phyloP scores from a whole-genome alignment of 2,797 vertebrate genomes.

The Mormyrus hasselquistii region DNA sequence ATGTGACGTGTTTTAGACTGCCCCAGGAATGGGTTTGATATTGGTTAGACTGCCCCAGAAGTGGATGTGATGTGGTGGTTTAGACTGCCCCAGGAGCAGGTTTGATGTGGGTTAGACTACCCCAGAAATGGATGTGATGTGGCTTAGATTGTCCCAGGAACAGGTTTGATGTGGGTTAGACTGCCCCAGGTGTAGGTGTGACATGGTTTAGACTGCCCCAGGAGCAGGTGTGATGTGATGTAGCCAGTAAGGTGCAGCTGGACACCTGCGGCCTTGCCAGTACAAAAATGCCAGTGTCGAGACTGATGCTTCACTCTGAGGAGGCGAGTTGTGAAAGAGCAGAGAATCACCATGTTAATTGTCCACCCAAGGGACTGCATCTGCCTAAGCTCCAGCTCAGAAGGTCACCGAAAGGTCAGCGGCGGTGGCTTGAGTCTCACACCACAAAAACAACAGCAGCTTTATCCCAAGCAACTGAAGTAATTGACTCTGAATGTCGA shows the following conservation, averaged over 20 bases:
- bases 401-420: conserved; percentile 41
- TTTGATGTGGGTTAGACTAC: background rate
- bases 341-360: conserved; percentile 31
- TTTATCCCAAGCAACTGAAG: conserved; percentile 35
- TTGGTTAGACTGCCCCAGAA: background rate
- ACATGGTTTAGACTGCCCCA: background rate
- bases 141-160: background rate
- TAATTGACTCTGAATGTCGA: conserved; percentile 45
- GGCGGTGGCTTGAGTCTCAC: conserved; percentile 31
- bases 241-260: background rate
- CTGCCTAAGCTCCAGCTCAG: conserved; percentile 16
- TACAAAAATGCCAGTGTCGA: background rate
- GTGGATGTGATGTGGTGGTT: background rate
- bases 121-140: background rate
- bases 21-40: no score
- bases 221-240: background rate
- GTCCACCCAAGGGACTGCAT: conserved; percentile 32
- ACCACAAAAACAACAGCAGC: conserved; percentile 35
- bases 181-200: background rate
- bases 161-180: background rate
- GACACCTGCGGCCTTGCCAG: background rate
- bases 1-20: background rate
- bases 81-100: background rate
- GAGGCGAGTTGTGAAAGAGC: conserved; percentile 8
- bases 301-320: background rate